A percentile compares a stretch with the other conserved stretches of the same genome.
Conservation (phyloP, 2,888 invertebrate species). For the Yponomeuta plumbellus region DNA sequence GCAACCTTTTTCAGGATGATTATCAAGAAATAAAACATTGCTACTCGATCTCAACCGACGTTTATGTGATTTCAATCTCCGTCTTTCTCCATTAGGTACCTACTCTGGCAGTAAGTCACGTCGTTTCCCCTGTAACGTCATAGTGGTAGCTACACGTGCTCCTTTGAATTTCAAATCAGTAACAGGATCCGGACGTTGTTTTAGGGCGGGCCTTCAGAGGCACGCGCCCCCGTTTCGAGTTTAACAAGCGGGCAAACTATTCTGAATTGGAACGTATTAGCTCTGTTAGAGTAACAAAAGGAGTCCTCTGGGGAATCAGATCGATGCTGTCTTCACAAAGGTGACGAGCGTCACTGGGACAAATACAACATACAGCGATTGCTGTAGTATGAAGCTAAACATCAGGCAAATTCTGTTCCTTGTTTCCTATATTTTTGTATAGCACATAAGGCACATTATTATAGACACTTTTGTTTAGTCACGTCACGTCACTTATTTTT, state of each 20-base stretch:
- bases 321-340: neutral
- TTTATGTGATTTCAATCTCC: neutral
- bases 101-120: neutral
- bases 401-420: too few species aligned
- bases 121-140: neutral
- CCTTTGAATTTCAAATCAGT: constrained; percentile 1
- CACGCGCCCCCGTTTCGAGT: neutral
- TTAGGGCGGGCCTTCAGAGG: neutral
- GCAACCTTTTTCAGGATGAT: too few species aligned
- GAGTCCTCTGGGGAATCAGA: neutral
- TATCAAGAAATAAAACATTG: too few species aligned
- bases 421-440: too few species aligned
- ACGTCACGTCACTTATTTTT: too few species aligned
- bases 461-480: too few species aligned
- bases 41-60: too few species aligned
- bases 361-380: too few species aligned
- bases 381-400: too few species aligned
- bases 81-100: neutral
- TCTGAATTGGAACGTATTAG: neutral
- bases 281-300: neutral
- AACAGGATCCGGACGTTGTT: constrained; percentile 1
- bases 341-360: too few species aligned
- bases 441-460: too few species aligned
- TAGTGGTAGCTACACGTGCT: neutral
- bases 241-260: neutral